These are phyloP conservation scores for Lissocephala sabroskyi DNA, from an alignment of 2,888 invertebrate genomes.

Conservation along the genomic window DNA sequence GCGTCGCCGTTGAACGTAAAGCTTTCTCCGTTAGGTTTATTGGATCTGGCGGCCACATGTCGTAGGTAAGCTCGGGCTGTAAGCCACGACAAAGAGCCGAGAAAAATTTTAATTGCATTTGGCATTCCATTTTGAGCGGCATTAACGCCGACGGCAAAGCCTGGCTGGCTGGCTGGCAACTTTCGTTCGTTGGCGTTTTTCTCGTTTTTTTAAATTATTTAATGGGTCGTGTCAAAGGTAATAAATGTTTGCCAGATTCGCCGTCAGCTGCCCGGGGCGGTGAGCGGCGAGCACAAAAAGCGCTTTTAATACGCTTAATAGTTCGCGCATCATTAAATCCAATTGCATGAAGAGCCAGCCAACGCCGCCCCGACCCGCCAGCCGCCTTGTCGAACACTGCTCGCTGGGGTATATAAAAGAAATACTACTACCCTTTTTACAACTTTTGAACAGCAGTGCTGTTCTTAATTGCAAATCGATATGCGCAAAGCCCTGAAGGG, in stretches of 20 bases:
- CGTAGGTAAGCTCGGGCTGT: constrained; percentile 35
- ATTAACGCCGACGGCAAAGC: background rate
- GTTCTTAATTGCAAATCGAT: constrained; percentile 56
- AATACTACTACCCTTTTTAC: constrained; percentile 1
- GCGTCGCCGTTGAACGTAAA: constrained; percentile 9
- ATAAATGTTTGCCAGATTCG: constrained; percentile 42
- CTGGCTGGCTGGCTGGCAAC: too few species aligned
- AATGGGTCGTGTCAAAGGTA: constrained; percentile 56
- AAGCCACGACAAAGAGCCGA: constrained; percentile 8
- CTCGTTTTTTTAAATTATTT: constrained; percentile 32
- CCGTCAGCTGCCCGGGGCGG: background rate
- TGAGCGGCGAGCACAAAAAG: background rate
- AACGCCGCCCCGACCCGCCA: background rate
- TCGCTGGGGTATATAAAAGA: background rate
- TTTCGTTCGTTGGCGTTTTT: too few species aligned
- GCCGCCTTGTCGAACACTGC: too few species aligned
- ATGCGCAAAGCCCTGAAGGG: constrained; percentile 26
- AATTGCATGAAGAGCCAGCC: constrained; percentile 31
- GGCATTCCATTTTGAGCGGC: constrained; percentile 11
- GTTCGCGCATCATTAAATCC: constrained; percentile 58
- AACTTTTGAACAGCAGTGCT: constrained; percentile 1
- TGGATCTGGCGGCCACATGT: constrained; percentile 5
- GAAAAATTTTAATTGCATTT: constrained; percentile 48
- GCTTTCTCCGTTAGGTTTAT: background rate
- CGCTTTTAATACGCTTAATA: constrained; percentile 53